Conservation (phyloP, 2,113 vertebrate genomes). For the Pseudorasbora parva region DNA sequence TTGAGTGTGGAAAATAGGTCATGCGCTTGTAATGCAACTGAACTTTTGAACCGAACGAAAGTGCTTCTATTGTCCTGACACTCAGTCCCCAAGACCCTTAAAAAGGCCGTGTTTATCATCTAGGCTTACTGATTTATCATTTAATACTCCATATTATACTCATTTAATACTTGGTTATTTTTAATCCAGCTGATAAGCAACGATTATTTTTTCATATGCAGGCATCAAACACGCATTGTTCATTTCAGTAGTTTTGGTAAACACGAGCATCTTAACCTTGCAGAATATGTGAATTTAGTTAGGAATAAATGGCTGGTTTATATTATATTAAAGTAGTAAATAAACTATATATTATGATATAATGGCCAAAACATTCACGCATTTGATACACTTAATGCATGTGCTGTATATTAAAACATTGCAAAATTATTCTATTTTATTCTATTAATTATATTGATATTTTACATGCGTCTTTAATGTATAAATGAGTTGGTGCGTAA, state of each 20-base stretch:
- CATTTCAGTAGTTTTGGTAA: background rate
- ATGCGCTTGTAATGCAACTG: conserved; percentile 69
- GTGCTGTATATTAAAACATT: background rate
- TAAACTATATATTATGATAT: background rate
- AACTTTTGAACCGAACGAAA: conserved; percentile 74
- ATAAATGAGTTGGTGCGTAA: too few relatives aligned
- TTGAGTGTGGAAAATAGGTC: conserved; percentile 73
- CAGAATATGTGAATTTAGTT: background rate
- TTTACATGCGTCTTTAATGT: too few relatives aligned
- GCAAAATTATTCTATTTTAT: background rate
- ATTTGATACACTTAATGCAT: background rate
- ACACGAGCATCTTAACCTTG: background rate
- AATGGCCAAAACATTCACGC: background rate
- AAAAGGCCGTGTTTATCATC: conserved; percentile 25
- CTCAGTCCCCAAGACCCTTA: conserved; percentile 34
- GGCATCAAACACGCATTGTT: background rate
- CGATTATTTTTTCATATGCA: background rate
- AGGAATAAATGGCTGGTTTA: background rate
- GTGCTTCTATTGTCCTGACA: conserved; percentile 54
- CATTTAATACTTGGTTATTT: too few relatives aligned
- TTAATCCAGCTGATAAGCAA: background rate
- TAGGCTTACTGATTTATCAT: conserved; percentile 31
- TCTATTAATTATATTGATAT: background rate
- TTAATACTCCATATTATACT: too few relatives aligned
- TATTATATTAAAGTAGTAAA: background rate